A percentile compares a stretch with the other conserved stretches of the same genome.
These are phyloP conservation scores for Synanthedon myopaeformis DNA, from an alignment of 2,888 invertebrate genomes.

Conservation along the genomic window DNA sequence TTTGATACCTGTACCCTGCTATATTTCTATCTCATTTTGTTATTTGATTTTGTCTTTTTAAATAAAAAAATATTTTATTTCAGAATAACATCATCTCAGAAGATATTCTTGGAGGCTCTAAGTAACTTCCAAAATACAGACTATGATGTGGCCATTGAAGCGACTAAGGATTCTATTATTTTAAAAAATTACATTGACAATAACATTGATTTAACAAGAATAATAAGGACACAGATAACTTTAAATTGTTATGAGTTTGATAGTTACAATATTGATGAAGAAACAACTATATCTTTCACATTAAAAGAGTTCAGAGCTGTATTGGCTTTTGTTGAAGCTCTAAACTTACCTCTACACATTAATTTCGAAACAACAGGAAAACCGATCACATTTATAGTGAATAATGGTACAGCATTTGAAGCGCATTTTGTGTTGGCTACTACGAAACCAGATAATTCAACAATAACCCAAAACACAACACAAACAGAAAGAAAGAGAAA, in stretches of 20 bases:
- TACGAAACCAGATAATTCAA: slow-evolving; percentile 69
- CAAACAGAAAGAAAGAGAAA: slow-evolving; percentile 34
- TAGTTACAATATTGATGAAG: slow-evolving; percentile 72
- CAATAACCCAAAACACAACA: slow-evolving; percentile 48
- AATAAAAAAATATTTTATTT: slow-evolving; percentile 10
- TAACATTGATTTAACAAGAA: slow-evolving; percentile 72
- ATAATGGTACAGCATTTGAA: slow-evolving; percentile 80
- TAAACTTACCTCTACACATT: slow-evolving; percentile 75
- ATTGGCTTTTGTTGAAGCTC: slow-evolving; percentile 81
- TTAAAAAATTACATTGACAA: slow-evolving; percentile 85
- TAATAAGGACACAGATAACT: slow-evolving; percentile 82
- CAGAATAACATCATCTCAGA: slow-evolving; percentile 72
- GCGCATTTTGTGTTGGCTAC: slow-evolving; percentile 86
- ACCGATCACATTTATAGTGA: slow-evolving; percentile 81
- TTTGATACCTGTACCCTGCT: neutral
- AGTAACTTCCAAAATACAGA: slow-evolving; percentile 83
- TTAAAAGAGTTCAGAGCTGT: slow-evolving; percentile 87
- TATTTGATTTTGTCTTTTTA: neutral
- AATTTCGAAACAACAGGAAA: slow-evolving; percentile 84
- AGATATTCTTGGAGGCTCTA: slow-evolving; percentile 79
- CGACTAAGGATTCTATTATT: slow-evolving; percentile 71
- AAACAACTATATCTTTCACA: slow-evolving; percentile 84
- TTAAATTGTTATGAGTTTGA: slow-evolving; percentile 81
- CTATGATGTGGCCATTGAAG: slow-evolving; percentile 85
- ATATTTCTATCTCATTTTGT: neutral